A percentile compares a stretch with the other conserved stretches of the same genome.
These are phyloP conservation scores for Rotaria sp. DNA, from an alignment of 2,888 invertebrate species.

Conservation along the genomic window DNA sequence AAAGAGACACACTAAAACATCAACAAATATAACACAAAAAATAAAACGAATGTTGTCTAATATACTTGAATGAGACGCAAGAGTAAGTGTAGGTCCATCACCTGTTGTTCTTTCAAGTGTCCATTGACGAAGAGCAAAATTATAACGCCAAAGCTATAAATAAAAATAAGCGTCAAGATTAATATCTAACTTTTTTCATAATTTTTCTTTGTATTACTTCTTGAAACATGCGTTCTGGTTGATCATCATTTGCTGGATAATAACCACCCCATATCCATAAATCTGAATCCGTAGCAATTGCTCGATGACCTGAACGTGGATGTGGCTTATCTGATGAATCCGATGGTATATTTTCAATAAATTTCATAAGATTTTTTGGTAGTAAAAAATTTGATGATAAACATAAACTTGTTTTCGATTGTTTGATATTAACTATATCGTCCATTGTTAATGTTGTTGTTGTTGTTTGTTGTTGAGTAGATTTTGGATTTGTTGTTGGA, in stretches of 20 bases:
- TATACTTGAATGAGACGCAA: constrained; percentile 40
- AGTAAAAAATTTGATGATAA: not conserved
- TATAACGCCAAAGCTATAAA: constrained; percentile 39
- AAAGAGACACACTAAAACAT: not conserved
- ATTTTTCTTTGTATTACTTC: not conserved
- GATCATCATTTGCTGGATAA: constrained; percentile 30
- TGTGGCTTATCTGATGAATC: not conserved
- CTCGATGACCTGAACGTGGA: constrained; percentile 39
- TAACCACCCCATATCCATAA: constrained; percentile 41
- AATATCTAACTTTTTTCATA: not conserved
- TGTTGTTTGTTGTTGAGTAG: not conserved
- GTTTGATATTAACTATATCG: not conserved
- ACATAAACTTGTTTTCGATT: not conserved
- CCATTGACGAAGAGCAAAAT: constrained; percentile 37
- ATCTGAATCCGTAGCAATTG: constrained; percentile 32
- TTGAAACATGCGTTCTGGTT: constrained; percentile 4
- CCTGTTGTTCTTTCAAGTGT: constrained; percentile 28
- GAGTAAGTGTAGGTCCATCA: constrained; percentile 32
- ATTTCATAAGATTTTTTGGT: not conserved
- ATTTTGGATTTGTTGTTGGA: not conserved
- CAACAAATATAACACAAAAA: not conserved
- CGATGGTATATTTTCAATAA: not conserved
- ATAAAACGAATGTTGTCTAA: not conserved
- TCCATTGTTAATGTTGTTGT: not conserved
- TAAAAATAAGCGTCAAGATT: not conserved